phyloP scores from a whole-genome alignment of 2,797 vertebrate species.

The Sylvia borin region DNA sequence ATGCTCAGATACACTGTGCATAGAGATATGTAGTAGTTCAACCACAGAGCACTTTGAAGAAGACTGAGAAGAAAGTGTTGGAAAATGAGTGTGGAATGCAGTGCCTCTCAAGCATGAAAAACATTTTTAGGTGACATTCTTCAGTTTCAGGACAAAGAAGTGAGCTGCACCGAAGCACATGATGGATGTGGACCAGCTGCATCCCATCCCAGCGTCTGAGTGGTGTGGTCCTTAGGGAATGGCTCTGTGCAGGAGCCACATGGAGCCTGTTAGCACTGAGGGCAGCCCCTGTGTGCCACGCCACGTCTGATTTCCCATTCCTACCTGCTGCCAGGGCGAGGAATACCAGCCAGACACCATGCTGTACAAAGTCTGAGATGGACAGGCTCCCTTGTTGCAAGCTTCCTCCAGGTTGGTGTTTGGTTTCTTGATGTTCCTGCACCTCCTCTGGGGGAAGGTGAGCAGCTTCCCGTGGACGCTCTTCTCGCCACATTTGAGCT shows the following conservation, averaged over 20 bases:
- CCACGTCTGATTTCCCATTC: neutral
- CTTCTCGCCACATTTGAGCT: conserved; percentile 90
- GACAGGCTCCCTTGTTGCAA: conserved; percentile 83
- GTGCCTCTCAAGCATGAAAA: neutral
- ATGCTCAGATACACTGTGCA: conserved; percentile 10
- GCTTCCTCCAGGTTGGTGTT: conserved; percentile 82
- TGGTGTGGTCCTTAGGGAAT: neutral
- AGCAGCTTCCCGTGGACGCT: conserved; percentile 81
- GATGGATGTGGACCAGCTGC: neutral
- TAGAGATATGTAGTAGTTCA: conserved; percentile 13
- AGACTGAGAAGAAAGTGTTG: neutral
- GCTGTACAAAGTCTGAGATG: conserved; percentile 54
- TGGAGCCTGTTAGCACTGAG: neutral
- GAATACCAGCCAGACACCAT: conserved; percentile 87
- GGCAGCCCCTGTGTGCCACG: neutral
- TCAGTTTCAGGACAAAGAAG: conserved; percentile 24
- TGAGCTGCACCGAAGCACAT: neutral
- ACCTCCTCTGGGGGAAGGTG: conserved; percentile 86
- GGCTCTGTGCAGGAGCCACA: neutral
- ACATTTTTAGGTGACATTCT: conserved; percentile 1
- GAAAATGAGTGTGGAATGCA: neutral
- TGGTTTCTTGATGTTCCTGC: conserved; percentile 88
- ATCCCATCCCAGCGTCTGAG: neutral
- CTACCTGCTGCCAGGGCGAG: conserved; percentile 94
- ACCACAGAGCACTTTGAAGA: conserved; percentile 13